Evolutionary conservation across 64 coral and sea anemone species (phyloP).

Genomic region (Stichodactyla helianthus): DNA sequence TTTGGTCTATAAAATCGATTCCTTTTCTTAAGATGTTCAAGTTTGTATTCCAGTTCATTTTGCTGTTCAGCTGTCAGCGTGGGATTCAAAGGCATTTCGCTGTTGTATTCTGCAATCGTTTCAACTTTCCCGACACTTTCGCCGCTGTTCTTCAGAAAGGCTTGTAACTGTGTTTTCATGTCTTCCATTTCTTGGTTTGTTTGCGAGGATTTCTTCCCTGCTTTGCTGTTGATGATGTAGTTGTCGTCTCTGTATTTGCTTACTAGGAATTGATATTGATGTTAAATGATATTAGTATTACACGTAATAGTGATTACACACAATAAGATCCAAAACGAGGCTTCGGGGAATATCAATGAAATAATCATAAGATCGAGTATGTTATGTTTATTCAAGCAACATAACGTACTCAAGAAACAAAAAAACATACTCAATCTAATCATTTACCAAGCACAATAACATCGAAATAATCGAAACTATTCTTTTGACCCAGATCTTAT

Average conservation of each 20-base stretch:
- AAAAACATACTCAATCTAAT: too few species aligned
- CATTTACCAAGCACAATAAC: too few species aligned
- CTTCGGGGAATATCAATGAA: too few species aligned
- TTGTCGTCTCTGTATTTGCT: neutral
- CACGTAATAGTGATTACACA: too few species aligned
- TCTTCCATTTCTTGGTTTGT: neutral
- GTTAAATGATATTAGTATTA: too few species aligned
- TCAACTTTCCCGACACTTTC: neutral
- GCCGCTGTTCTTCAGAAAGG: neutral
- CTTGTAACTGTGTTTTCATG: neutral
- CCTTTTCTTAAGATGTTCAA: neutral
- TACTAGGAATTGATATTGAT: neutral
- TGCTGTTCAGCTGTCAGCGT: neutral
- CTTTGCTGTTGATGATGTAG: neutral
- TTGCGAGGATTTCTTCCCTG: neutral
- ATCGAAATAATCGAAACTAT: too few species aligned
- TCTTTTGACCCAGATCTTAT: too few species aligned
- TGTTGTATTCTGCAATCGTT: neutral
- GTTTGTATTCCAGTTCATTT: neutral
- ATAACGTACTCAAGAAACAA: too few species aligned
- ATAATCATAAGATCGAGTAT: too few species aligned
- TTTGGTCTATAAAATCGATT: constrained; percentile 23
- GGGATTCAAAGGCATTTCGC: neutral
- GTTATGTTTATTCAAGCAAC: too few species aligned
- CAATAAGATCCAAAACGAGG: too few species aligned